Percentiles rank a stretch among this genome's conserved stretches.
Conservation (phyloP, 2,113 vertebrate genomes). For the Alectura lathami region DNA sequence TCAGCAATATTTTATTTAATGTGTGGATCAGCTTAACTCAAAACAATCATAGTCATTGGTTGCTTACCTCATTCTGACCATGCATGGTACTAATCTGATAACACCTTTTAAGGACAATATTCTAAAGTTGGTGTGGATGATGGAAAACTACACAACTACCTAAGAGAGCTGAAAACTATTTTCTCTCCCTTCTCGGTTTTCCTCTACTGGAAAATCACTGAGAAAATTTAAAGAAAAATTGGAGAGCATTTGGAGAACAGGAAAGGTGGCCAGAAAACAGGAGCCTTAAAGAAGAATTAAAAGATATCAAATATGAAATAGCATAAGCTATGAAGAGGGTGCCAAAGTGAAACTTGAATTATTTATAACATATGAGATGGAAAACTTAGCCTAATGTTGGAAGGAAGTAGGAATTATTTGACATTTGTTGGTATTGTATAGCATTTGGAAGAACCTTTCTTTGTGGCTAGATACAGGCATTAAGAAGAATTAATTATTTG, state of each 20-base stretch:
- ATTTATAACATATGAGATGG: neutral
- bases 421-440: neutral
- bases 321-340: neutral
- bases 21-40: neutral
- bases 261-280: neutral
- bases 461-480: neutral
- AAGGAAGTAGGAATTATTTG: slow-evolving; percentile 2
- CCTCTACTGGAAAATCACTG: neutral
- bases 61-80: neutral
- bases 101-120: neutral
- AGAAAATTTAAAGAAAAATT: neutral
- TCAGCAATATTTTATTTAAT: neutral
- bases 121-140: neutral
- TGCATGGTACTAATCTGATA: neutral
- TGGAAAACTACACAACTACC: neutral
- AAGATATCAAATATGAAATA: neutral
- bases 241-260: neutral
- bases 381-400: neutral
- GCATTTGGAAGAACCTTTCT: neutral
- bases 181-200: neutral
- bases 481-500: slow-evolving; percentile 54
- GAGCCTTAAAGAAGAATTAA: neutral
- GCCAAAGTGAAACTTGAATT: slow-evolving; percentile 6
- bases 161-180: neutral
- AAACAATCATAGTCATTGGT: neutral